phyloP scores from a whole-genome alignment of 1,140 invertebrate species.

The Sinonovacula constricta region DNA sequence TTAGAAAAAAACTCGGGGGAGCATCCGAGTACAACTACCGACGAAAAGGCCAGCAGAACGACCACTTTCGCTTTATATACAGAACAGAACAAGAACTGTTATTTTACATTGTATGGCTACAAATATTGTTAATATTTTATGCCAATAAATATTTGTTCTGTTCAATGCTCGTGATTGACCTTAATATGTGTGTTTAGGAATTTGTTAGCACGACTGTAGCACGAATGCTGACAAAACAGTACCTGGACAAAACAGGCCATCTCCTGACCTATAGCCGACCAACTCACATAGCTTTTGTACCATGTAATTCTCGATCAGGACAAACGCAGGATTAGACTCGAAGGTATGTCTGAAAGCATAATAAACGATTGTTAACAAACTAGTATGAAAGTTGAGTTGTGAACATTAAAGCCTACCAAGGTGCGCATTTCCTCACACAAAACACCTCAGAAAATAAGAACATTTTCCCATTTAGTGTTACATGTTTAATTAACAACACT shows the following conservation, averaged over 20 bases:
- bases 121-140: background rate
- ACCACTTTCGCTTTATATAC: background rate
- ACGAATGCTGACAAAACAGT: slow-evolving; percentile 9
- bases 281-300: slow-evolving; percentile 96
- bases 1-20: too few relatives aligned
- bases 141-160: background rate
- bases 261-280: slow-evolving; percentile 93
- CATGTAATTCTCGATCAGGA: slow-evolving; percentile 97
- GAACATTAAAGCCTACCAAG: background rate
- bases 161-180: too few relatives aligned
- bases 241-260: slow-evolving; percentile 96
- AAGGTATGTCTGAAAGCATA: slow-evolving; percentile 96
- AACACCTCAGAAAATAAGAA: background rate
- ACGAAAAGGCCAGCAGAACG: background rate
- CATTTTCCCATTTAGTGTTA: background rate
- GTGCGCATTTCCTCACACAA: background rate
- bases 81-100: background rate
- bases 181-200: too few relatives aligned
- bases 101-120: background rate
- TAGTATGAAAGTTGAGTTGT: background rate
- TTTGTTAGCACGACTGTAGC: too few relatives aligned
- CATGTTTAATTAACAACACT: background rate
- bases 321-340: slow-evolving; percentile 99
- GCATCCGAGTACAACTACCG: too few relatives aligned
- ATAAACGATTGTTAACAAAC: background rate